Evolutionary conservation across 2,888 invertebrate species (phyloP).

Genomic region (Sceliomorpha sp.): DNA sequence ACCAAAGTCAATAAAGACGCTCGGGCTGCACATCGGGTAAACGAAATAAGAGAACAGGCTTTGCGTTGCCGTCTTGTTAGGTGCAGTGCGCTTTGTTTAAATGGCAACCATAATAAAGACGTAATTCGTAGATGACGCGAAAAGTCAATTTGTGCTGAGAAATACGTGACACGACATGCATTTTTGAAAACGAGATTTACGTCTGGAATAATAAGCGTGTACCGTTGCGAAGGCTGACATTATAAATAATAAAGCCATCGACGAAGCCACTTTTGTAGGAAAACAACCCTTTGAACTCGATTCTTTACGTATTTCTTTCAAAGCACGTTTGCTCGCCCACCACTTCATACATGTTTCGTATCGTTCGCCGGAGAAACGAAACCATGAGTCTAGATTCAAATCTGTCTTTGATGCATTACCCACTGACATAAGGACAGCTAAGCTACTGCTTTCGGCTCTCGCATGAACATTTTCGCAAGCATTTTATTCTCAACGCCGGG

Average conservation of each 20-base stretch:
- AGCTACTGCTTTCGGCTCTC: slow-evolving; percentile 9
- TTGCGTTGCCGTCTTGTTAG: background rate
- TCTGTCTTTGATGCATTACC: slow-evolving; percentile 44
- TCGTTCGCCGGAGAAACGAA: slow-evolving; percentile 38
- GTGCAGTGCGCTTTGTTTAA: background rate
- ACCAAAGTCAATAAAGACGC: too few relatives aligned
- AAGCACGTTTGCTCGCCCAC: slow-evolving; percentile 57
- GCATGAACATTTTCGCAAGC: slow-evolving; percentile 1
- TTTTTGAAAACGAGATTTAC: background rate
- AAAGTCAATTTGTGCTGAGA: background rate
- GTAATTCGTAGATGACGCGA: background rate
- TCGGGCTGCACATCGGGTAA: background rate
- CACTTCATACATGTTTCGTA: slow-evolving; percentile 64
- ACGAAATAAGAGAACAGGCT: background rate
- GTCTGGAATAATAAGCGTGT: slow-evolving; percentile 2
- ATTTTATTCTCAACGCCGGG: background rate
- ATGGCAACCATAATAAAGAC: background rate
- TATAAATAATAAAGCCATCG: slow-evolving; percentile 25
- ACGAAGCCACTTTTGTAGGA: slow-evolving; percentile 59
- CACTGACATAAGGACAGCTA: slow-evolving; percentile 12
- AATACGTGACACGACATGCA: background rate
- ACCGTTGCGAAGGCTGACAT: slow-evolving; percentile 4
- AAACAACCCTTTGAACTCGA: slow-evolving; percentile 57
- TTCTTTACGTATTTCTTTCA: slow-evolving; percentile 54
- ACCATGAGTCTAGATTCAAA: slow-evolving; percentile 37